A percentile compares a stretch with the other conserved stretches of the same genome.
Evolutionary conservation across 2,113 vertebrate species (phyloP).

Genomic region (Tenebrosternarchus preto): DNA sequence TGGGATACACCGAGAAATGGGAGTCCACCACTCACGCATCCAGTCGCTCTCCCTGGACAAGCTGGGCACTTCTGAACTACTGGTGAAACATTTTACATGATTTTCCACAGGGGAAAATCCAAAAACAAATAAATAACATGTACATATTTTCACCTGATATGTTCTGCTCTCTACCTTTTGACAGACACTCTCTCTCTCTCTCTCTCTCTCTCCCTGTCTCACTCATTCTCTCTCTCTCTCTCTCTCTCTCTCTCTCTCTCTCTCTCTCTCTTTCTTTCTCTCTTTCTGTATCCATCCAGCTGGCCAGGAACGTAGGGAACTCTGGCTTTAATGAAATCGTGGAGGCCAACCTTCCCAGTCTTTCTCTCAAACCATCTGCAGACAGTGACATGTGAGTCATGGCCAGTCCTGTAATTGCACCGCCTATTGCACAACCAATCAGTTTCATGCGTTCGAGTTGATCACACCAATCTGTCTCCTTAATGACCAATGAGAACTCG

Average conservation of each 20-base stretch:
- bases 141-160: too few relatives aligned
- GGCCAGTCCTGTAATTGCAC: slow-evolving; percentile 11
- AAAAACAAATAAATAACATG: neutral
- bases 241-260: neutral
- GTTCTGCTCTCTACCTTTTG: neutral
- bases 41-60: slow-evolving; percentile 74
- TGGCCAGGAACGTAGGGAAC: slow-evolving; percentile 74
- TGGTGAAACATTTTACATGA: slow-evolving; percentile 61
- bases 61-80: slow-evolving; percentile 71
- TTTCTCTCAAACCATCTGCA: slow-evolving; percentile 64
- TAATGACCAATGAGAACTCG: too few relatives aligned
- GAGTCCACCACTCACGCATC: slow-evolving; percentile 70
- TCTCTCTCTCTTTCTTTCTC: neutral
- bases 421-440: neutral
- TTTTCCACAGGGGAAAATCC: neutral
- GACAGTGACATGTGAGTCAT: slow-evolving; percentile 71
- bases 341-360: slow-evolving; percentile 68
- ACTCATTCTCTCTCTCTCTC: neutral
- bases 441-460: neutral
- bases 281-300: slow-evolving; percentile 58
- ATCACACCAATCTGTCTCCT: neutral
- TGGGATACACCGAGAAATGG: slow-evolving; percentile 75
- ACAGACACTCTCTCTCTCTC: too few relatives aligned
- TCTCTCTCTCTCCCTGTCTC: neutral
- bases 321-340: slow-evolving; percentile 72